phyloP scores from a whole-genome alignment of 2,888 invertebrate species.

The Drosophila subsilvestris region DNA sequence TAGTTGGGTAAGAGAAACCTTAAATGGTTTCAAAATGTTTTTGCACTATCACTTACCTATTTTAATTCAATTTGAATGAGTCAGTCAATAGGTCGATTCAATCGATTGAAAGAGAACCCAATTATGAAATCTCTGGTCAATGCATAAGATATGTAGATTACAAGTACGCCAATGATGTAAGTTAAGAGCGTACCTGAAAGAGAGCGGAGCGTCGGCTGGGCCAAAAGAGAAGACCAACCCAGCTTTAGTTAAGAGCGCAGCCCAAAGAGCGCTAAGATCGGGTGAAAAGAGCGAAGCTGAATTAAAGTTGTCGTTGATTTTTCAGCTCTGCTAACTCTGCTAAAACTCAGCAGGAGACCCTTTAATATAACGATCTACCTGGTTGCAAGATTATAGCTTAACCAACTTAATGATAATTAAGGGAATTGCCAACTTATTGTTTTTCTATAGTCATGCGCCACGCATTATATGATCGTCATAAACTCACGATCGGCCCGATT shows the following conservation, averaged over 20 bases:
- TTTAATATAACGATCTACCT: not conserved
- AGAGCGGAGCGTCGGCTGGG: not conserved
- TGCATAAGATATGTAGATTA: not conserved
- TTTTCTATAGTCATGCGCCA: slow-evolving; percentile 14
- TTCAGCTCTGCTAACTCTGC: not conserved
- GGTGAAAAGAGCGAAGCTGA: slow-evolving; percentile 1
- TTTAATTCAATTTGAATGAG: not conserved
- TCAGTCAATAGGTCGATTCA: not conserved
- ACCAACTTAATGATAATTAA: slow-evolving; percentile 10
- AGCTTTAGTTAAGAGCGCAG: slow-evolving; percentile 4
- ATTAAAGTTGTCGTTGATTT: not conserved
- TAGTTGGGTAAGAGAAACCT: slow-evolving; percentile 69
- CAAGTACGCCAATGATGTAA: not conserved
- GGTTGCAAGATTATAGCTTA: not conserved
- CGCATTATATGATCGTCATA: slow-evolving; percentile 9
- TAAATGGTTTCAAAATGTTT: no score
- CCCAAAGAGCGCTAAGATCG: slow-evolving; percentile 3
- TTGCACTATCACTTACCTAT: not conserved
- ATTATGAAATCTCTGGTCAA: not conserved
- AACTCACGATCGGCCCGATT: not conserved
- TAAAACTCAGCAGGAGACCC: not conserved
- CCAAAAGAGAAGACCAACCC: not conserved
- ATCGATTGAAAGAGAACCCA: no score
- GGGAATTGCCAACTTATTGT: slow-evolving; percentile 33
- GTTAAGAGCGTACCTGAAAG: not conserved